Base-by-base conservation (phyloP, 23 tunicate genomes). In the Trididemnum miniatum region DNA sequence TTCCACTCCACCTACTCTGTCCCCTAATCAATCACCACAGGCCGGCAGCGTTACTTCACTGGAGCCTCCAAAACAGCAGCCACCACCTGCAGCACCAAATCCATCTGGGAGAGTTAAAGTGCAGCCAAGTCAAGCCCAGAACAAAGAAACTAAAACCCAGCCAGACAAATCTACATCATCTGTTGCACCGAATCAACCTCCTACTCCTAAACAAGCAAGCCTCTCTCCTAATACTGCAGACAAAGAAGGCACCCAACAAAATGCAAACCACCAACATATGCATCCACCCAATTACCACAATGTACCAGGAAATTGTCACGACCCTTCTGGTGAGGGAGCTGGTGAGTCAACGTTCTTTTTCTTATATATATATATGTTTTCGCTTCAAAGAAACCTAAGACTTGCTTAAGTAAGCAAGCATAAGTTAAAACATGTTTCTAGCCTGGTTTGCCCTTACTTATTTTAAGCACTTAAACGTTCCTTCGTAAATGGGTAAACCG, bases 231-330 rank as follows among this genome's bases (percentile, higher is more conserved):
- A 24, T 62, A 26, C 67, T 12, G 5, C 26, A 20, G 67, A n/a
- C 26, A 62, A 62, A 26, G 25, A 22, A 3, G 28, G 5, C 5
- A 26, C 26, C 76, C 44, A 71, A 71, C 76, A 5, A 25, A 38
- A 20, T 18, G 76, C 59, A 28, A 20, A n/a, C 24, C n/a, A 60
- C 59, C 26, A 36, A 22, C 57, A 38, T 18, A 9, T 12, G n/a
- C 57, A 74, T 20, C 59, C 76, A 7, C 44, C 39, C 38, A 71
- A 71, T 24, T 35, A 36, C 24, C 80, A 35, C 60, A 60, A 74
- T 60, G 60, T 74, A 25, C n/a, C 32, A 38, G 80, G 80, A 74
- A 9, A 35, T 24, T 44, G 54, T 44, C 54, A 44, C 54, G 54
- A 44, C 9, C 9, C 9, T 44, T 15, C 9, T 7, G 54, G 15